Evolutionary conservation across 1,140 invertebrate genomes (phyloP).

Genomic region (Drosophila mauritiana): DNA sequence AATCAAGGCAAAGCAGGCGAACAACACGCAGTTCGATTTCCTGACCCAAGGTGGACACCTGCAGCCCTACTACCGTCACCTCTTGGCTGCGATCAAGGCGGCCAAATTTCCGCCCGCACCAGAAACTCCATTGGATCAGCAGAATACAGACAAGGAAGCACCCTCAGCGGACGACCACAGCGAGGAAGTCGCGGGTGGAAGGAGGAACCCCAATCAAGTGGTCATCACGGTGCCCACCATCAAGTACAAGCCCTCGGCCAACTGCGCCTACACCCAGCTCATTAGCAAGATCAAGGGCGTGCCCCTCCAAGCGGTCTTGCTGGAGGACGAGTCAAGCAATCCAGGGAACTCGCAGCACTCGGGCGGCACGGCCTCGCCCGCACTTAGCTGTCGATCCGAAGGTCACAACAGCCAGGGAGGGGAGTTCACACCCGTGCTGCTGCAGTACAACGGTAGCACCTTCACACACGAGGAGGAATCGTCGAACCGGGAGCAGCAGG

Average conservation of each 20-base stretch:
- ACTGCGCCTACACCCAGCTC: conserved; percentile 93
- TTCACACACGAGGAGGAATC: conserved; percentile 61
- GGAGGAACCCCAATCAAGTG: conserved; percentile 26
- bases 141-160: conserved; percentile 4
- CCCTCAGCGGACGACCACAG: conserved; percentile 16
- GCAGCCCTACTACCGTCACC: conserved; percentile 95
- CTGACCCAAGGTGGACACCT: conserved; percentile 93
- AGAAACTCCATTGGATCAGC: conserved; percentile 62
- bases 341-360: conserved; percentile 61
- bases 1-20: conserved; percentile 97
- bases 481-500: conserved; percentile 27
- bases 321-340: conserved; percentile 63
- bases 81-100: conserved; percentile 92
- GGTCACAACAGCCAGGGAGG: conserved; percentile 57
- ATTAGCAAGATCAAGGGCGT: conserved; percentile 93
- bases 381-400: conserved; percentile 63
- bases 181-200: conserved; percentile 19
- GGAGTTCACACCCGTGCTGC: conserved; percentile 70
- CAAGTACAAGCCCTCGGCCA: conserved; percentile 91
- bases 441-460: conserved; percentile 78
- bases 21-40: conserved; percentile 97
- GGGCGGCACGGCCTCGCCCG: conserved; percentile 62
- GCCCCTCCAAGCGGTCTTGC: conserved; percentile 84
- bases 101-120: conserved; percentile 88
- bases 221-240: conserved; percentile 85